Conservation (phyloP, 2,888 invertebrate genomes). For the Drosophila barbarae region DNA sequence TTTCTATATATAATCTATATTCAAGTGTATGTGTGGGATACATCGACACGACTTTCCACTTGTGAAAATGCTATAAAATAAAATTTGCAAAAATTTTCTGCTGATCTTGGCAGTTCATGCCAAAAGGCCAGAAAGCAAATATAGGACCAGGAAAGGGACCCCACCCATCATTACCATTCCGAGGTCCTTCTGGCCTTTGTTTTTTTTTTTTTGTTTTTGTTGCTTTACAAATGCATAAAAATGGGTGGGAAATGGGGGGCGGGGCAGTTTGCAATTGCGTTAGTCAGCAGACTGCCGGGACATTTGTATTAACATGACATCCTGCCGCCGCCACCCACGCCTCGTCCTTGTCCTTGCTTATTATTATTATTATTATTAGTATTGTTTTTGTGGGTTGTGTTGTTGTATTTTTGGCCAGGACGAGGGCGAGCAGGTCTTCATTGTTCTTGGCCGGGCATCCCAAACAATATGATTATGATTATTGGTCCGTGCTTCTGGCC, state of each 20-base stretch:
- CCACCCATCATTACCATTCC: constrained; percentile 14
- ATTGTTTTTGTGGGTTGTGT: constrained; percentile 64
- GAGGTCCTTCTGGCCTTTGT: neutral
- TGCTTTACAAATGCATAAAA: constrained; percentile 55
- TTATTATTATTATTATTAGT: constrained; percentile 67
- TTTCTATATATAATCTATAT: neutral
- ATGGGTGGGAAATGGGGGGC: constrained; percentile 8
- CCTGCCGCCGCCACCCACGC: constrained; percentile 50
- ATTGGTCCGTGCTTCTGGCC: constrained; percentile 51
- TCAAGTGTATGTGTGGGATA: constrained; percentile 13
- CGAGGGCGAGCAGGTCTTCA: constrained; percentile 29
- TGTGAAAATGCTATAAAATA: constrained; percentile 74
- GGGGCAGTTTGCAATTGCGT: constrained; percentile 70
- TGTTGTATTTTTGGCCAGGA: constrained; percentile 18
- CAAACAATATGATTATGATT: constrained; percentile 72
- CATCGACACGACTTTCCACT: constrained; percentile 70
- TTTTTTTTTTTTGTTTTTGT: neutral
- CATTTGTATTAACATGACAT: constrained; percentile 73
- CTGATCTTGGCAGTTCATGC: constrained; percentile 74
- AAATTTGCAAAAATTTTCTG: constrained; percentile 76
- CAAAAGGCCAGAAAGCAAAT: constrained; percentile 65
- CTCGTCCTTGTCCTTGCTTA: constrained; percentile 45
- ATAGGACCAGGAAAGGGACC: constrained; percentile 34
- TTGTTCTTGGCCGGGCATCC: constrained; percentile 53
- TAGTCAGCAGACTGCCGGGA: constrained; percentile 67